phyloP scores from a whole-genome alignment of 2,113 vertebrate genomes.

The Chaenogobius annularis region DNA sequence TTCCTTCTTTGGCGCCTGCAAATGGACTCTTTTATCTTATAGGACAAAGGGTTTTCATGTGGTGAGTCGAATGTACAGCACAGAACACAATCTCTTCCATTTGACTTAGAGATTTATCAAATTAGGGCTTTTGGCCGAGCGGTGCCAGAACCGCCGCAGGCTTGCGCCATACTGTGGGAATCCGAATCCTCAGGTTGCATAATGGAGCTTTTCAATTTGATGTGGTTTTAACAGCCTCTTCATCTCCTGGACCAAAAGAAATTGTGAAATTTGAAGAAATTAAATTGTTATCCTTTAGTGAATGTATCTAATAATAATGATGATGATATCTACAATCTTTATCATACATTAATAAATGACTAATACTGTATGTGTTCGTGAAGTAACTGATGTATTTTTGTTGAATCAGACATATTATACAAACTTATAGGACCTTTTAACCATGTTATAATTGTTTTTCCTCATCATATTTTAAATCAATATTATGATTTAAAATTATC shows the following conservation, averaged over 20 bases:
- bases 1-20: background rate
- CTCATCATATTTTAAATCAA: no score
- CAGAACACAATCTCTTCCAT: background rate
- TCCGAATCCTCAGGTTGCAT: slow-evolving; percentile 16
- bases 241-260: slow-evolving; percentile 34
- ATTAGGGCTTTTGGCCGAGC: slow-evolving; percentile 2
- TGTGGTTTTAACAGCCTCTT: background rate
- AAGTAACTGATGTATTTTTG: background rate
- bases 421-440: background rate
- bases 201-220: slow-evolving; percentile 24
- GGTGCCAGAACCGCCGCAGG: slow-evolving; percentile 15
- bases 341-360: no score
- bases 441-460: no score
- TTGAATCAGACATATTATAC: no score
- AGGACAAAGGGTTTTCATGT: background rate
- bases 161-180: background rate
- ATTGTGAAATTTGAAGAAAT: background rate
- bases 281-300: background rate
- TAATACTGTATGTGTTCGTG: background rate
- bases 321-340: no score
- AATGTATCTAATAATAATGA: background rate
- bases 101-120: slow-evolving; percentile 19
- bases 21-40: background rate
- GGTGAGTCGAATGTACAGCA: background rate
- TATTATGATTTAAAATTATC: no score